Base-by-base conservation (phyloP, 2,797 vertebrate genomes). In the Streptopelia turtur region DNA sequence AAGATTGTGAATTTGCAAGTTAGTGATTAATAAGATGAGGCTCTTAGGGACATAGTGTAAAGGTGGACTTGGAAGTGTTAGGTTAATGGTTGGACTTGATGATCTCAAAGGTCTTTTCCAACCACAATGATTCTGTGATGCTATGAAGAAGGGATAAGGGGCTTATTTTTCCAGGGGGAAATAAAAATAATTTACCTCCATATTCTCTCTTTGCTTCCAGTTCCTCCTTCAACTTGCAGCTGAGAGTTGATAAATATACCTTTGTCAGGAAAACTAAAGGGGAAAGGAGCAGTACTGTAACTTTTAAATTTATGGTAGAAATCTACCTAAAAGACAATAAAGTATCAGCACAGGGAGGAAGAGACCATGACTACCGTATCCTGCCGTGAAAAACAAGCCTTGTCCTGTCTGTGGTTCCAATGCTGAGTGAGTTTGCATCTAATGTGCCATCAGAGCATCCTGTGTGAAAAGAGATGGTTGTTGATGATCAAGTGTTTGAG, bases 381-480 rank as follows among this genome's bases (percentile, higher is more conserved):
- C 56, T 89, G 78, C 70, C 78, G 24, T 22, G 65, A 74, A 86
- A 94, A 82, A 59, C 35, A 56, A 72, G 43, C 6, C 56, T n/a
- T 74, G 47, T 41, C 59, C 68, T 89, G 60, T 50, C 59, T 61
- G 75, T 25, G 30, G 83, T 23, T 92, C 65, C 65, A 68, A 10
- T 61, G 45, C 84, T 68, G 20, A 89, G 61, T 71, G 84, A 31
- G 35, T 60, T 96, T 89, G 85, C 75, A 75, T 61, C 87, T 93
- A 13, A 70, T 13, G 24, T 81, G 65, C 68, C 83, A 68, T 87
- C 93, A 93, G 50, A 92, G 50, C 68, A 31, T 31, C 55, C 68
- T 53, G 33, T 61, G 68, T 68, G 93, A 65, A 59, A 49, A 79
- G 41, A 83, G 64, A 16, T 28, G 57, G 64, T 93, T 2, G 0